Evolutionary conservation across 1,140 invertebrate genomes (phyloP), one percentile per base, ranked within the genome.

Genomic region (Cydia strobilella): DNA sequence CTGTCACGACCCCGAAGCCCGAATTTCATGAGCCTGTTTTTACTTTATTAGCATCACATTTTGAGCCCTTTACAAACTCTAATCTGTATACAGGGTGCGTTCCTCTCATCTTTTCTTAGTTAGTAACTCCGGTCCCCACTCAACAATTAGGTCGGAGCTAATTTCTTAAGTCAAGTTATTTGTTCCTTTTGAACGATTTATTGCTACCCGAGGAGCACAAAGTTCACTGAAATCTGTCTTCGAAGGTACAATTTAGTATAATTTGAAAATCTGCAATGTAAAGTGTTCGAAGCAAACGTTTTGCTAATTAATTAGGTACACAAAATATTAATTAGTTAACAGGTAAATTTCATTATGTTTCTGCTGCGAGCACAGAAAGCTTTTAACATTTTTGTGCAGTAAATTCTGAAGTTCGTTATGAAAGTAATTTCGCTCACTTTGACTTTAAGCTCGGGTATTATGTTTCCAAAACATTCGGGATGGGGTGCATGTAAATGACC

Each of bases 131-230:
- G 82, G 80, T 81, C 82, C 79, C 79, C 75, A 76, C 69, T 69
- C 78, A 78, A 78, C 80, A 82, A 82, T 85, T 84, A 85, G 77
- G 76, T 82, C 80, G 79, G 73, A 82, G 80, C 79, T 86, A 87
- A 87, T 84, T 85, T 83, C 78, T 79, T 80, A 80, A 82, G 77
- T 83, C 79, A 75, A 88, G 80, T 82, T 87, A 84, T 86, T 85
- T 85, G 84, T 86, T 87, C 82, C 82, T 81, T 78, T 78, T 80
- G 82, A 84, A 82, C 79, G 76, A 87, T 89, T 89, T 89, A 89
- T 86, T 80, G 79, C 77, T 77, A 73, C 76, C 76, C 75, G 65
- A 72, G 73, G 80, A 79, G 77, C 73, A 69, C 75, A 78, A 84
- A 83, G 77, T 83, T 79, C 74, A 75, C 74, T 82, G 84, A 84